Evolutionary conservation across 2,888 invertebrate genomes (phyloP).

Genomic region (Hyppa rectilinea): DNA sequence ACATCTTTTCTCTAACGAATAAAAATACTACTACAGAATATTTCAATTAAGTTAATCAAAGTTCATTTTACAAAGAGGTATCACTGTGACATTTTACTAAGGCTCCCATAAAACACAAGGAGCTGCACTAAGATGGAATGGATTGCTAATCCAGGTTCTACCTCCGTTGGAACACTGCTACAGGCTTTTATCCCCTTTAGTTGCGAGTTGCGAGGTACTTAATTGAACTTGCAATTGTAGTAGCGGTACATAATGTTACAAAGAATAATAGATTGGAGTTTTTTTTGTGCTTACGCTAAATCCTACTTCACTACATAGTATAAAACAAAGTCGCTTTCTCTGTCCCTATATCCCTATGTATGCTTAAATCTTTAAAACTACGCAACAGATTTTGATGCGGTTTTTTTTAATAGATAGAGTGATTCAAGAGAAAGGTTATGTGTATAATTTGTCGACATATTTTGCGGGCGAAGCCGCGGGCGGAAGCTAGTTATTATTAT

Average conservation of each 20-base stretch:
- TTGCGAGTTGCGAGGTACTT: conserved; percentile 11
- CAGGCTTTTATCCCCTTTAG: conserved; percentile 32
- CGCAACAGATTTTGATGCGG: no score
- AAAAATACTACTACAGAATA: neutral
- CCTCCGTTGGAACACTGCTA: conserved; percentile 12
- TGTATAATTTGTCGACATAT: no score
- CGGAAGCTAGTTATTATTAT: no score
- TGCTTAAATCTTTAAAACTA: no score
- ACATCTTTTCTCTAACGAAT: no score
- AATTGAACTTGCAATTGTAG: conserved; percentile 34
- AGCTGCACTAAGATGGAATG: conserved; percentile 46
- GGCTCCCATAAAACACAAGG: conserved; percentile 49
- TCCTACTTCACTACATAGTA: no score
- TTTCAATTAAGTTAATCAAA: conserved; percentile 25
- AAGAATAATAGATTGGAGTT: neutral
- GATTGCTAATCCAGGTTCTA: conserved; percentile 49
- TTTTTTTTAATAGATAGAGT: no score
- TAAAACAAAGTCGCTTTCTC: no score
- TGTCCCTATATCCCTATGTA: no score
- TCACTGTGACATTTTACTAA: conserved; percentile 27
- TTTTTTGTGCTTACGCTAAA: neutral
- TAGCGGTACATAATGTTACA: conserved; percentile 19
- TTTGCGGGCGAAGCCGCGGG: no score
- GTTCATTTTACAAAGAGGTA: conserved; percentile 16
- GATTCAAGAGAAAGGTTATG: no score